Conservation (phyloP, 2,797 vertebrate genomes). For the Ceyx erithaca region DNA sequence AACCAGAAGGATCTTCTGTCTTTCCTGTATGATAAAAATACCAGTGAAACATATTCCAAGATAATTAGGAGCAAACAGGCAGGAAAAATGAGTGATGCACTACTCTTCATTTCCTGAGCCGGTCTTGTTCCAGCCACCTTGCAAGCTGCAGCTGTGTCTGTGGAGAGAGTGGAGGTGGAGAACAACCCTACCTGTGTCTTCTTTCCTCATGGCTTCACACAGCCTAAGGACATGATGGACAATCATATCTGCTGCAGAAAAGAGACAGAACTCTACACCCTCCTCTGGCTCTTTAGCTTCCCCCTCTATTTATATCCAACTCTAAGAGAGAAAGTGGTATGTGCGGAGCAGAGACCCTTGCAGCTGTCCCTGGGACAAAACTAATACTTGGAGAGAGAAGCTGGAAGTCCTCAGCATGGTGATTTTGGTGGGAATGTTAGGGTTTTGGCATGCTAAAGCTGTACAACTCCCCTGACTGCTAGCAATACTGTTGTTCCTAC, state of each 20-base stretch:
- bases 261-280: background rate
- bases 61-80: conserved; percentile 53
- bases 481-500: background rate
- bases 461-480: background rate
- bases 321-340: background rate
- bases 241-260: background rate
- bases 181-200: background rate
- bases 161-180: background rate
- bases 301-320: background rate
- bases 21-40: conserved; percentile 40
- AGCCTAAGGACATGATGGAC: background rate
- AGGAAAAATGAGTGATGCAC: conserved; percentile 28
- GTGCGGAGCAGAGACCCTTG: background rate
- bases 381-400: background rate
- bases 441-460: background rate
- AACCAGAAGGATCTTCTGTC: conserved; percentile 41
- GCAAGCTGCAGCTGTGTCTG: background rate
- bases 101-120: conserved; percentile 44
- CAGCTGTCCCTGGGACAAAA: conserved; percentile 9
- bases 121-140: background rate
- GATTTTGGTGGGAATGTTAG: background rate
- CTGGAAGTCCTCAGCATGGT: background rate
- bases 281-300: background rate
- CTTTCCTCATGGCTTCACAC: background rate
- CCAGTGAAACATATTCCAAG: conserved; percentile 35